Conservation (phyloP, 1,140 invertebrate genomes). For the Oreohelix idahoensis region DNA sequence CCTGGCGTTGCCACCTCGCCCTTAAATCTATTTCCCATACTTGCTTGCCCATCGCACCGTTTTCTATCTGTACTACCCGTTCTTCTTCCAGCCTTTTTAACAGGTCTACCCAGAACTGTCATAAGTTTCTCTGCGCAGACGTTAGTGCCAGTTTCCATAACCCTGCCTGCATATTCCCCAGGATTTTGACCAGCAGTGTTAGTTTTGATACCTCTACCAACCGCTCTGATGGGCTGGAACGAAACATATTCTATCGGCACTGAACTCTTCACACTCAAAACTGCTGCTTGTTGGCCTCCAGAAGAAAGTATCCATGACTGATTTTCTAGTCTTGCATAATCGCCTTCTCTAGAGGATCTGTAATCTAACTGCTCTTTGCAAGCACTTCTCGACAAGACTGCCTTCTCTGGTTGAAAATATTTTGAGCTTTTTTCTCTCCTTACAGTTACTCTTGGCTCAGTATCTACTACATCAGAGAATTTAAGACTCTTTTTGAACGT, state of each 20-base stretch:
- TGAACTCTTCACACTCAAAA: not conserved
- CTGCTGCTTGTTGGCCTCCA: not conserved
- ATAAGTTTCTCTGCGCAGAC: too few relatives aligned
- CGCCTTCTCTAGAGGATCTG: not conserved
- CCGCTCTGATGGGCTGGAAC: not conserved
- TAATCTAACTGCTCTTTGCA: not conserved
- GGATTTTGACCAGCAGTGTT: not conserved
- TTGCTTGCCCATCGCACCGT: too few relatives aligned
- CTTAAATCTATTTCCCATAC: too few relatives aligned
- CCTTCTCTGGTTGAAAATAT: not conserved
- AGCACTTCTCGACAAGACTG: not conserved
- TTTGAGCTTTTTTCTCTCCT: not conserved
- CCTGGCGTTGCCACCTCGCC: too few relatives aligned
- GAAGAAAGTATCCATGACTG: not conserved
- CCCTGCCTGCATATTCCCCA: not conserved
- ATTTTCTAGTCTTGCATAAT: not conserved
- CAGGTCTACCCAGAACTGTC: too few relatives aligned
- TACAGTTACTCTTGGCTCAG: not conserved
- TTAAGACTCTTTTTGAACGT: not conserved
- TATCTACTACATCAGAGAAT: not conserved
- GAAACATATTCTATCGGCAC: not conserved
- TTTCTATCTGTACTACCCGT: too few relatives aligned
- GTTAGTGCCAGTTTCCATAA: not conserved
- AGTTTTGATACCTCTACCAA: not conserved
- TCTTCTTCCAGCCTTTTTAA: too few relatives aligned